Percentiles rank a stretch among this genome's conserved stretches.
Conservation (phyloP, 2,113 vertebrate species). For the Empidonax traillii region DNA sequence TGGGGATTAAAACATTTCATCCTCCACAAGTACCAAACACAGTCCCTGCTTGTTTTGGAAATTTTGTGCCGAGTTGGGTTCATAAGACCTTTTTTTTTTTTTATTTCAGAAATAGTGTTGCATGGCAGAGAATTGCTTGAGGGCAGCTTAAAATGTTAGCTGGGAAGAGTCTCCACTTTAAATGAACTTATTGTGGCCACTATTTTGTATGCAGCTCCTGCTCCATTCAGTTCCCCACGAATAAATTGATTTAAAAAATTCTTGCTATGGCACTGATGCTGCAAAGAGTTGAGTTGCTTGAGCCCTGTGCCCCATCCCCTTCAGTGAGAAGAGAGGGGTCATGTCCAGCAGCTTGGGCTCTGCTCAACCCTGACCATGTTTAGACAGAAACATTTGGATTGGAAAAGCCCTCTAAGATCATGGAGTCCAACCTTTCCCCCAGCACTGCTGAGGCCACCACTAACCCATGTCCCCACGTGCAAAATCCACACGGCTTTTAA, state of each 20-base stretch:
- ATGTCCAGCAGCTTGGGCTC: neutral
- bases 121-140: constrained; percentile 17
- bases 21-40: neutral
- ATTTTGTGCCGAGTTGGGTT: neutral
- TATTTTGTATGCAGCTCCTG: neutral
- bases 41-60: neutral
- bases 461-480: accelerated
- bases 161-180: neutral
- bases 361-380: accelerated
- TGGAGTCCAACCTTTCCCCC: neutral
- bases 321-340: neutral
- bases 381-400: neutral
- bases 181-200: neutral
- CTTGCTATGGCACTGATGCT: neutral
- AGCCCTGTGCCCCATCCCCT: accelerated
- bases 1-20: neutral
- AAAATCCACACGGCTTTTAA: neutral
- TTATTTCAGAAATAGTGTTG: neutral
- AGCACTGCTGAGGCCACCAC: neutral
- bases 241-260: neutral
- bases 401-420: neutral
- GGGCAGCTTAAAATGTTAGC: constrained; percentile 21
- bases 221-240: neutral
- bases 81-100: neutral
- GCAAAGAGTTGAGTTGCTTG: neutral